Percentiles rank a stretch among this genome's conserved stretches.
phyloP scores from a whole-genome alignment of 23 tunicate genomes.

The Halocynthia roretzi region DNA sequence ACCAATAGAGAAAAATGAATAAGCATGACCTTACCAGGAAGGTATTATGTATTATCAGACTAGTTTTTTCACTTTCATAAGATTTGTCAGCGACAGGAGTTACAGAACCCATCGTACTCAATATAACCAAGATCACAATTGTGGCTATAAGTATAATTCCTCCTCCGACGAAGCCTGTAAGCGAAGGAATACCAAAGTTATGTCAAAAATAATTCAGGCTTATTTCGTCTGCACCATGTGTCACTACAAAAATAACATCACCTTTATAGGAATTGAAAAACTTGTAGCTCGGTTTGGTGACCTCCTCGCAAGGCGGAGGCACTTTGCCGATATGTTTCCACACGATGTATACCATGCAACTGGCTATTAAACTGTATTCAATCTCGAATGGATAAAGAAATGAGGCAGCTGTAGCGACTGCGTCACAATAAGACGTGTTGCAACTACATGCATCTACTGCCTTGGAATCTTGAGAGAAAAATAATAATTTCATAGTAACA shows the following conservation, averaged over 20 bases:
- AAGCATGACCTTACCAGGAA: constrained; percentile 39
- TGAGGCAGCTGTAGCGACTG: constrained; percentile 36
- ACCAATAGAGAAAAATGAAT: not conserved
- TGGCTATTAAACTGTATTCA: constrained; percentile 75
- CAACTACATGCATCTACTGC: constrained; percentile 31
- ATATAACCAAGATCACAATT: constrained; percentile 37
- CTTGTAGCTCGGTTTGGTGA: constrained; percentile 60
- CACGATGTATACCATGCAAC: constrained; percentile 67
- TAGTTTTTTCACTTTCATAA: constrained; percentile 22
- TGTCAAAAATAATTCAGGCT: not conserved
- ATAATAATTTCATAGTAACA: too few relatives aligned
- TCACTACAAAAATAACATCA: not conserved
- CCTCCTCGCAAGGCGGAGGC: constrained; percentile 29
- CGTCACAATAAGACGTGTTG: constrained; percentile 33
- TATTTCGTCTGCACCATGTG: not conserved
- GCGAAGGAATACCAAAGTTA: not conserved
- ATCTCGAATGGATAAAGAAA: constrained; percentile 80
- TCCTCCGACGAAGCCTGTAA: constrained; percentile 48
- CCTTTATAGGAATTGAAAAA: constrained; percentile 73
- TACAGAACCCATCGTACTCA: constrained; percentile 10
- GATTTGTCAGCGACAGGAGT: not conserved
- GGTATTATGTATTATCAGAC: constrained; percentile 26
- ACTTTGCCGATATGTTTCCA: constrained; percentile 64
- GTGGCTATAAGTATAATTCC: constrained; percentile 26
- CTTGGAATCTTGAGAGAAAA: too few relatives aligned